phyloP scores from a whole-genome alignment of 1,140 invertebrate species.

The Drosophila pseudoobscura region DNA sequence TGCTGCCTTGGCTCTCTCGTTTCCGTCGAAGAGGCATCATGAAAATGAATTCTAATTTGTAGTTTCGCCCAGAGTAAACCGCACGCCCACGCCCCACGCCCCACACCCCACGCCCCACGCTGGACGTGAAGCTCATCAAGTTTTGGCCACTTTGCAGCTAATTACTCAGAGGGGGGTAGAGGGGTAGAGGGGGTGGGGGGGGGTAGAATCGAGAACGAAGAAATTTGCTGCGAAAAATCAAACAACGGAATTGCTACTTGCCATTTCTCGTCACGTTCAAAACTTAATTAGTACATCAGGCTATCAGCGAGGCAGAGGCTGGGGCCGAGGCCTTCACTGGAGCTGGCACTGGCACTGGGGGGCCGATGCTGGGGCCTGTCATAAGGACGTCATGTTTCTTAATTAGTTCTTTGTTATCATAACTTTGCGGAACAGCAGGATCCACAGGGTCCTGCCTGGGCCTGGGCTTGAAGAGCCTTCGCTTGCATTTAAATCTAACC shows the following conservation, averaged over 20 bases:
- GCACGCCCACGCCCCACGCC: slow-evolving; percentile 20
- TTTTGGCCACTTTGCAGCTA: slow-evolving; percentile 73
- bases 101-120: slow-evolving; percentile 23
- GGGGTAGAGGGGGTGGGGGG: too few relatives aligned
- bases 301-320: slow-evolving; percentile 41
- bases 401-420: slow-evolving; percentile 81
- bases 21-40: slow-evolving; percentile 21
- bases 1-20: background rate
- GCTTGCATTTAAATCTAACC: background rate
- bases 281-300: slow-evolving; percentile 81
- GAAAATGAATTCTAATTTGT: slow-evolving; percentile 81
- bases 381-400: slow-evolving; percentile 81
- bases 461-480: background rate
- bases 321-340: slow-evolving; percentile 5
- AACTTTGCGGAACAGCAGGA: slow-evolving; percentile 44
- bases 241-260: slow-evolving; percentile 79
- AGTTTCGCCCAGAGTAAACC: slow-evolving; percentile 61
- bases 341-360: background rate
- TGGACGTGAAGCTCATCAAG: slow-evolving; percentile 33
- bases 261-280: slow-evolving; percentile 80
- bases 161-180: slow-evolving; percentile 73
- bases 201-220: slow-evolving; percentile 15
- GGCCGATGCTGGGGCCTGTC: slow-evolving; percentile 29
- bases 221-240: slow-evolving; percentile 71
- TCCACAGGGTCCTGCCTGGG: too few relatives aligned